Conservation (phyloP, 2,113 vertebrate species). For the Octodon degus region DNA sequence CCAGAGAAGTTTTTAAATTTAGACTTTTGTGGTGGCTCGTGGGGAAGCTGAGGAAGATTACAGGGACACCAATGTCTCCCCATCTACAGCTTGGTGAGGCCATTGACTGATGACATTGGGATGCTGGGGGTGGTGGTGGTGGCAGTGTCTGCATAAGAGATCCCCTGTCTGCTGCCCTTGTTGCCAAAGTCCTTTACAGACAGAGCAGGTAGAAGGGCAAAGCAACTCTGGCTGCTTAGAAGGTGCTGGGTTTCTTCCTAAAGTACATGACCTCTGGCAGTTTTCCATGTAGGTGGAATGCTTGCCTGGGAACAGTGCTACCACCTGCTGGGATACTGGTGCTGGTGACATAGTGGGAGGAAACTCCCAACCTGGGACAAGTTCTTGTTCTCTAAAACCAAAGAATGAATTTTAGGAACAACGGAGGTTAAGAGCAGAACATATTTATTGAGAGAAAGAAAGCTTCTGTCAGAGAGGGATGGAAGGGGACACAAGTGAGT, state of each 20-base stretch:
- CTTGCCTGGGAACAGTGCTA: neutral
- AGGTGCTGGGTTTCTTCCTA: neutral
- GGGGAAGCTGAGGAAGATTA: neutral
- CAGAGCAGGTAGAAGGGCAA: too few relatives aligned
- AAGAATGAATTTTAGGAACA: too few relatives aligned
- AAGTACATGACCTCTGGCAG: neutral
- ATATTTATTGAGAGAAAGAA: too few relatives aligned
- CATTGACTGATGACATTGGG: too few relatives aligned
- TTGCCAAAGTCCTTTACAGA: neutral
- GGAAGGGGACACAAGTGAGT: too few relatives aligned
- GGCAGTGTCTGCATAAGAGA: rapidly evolving
- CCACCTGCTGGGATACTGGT: neutral
- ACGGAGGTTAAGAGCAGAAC: too few relatives aligned
- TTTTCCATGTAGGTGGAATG: neutral
- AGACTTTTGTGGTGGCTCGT: neutral
- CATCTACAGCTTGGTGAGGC: neutral
- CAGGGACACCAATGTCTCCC: neutral
- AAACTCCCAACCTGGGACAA: too few relatives aligned
- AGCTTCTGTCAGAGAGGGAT: too few relatives aligned
- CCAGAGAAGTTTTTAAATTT: neutral
- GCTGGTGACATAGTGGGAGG: neutral
- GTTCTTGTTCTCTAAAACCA: too few relatives aligned
- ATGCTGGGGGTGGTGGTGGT: rapidly evolving
- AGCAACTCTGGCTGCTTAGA: neutral
- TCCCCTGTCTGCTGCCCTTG: rapidly evolving